A percentile compares a stretch with the other conserved stretches of the same genome.
phyloP scores from a whole-genome alignment of 2,797 vertebrate species.

The Allobates femoralis region DNA sequence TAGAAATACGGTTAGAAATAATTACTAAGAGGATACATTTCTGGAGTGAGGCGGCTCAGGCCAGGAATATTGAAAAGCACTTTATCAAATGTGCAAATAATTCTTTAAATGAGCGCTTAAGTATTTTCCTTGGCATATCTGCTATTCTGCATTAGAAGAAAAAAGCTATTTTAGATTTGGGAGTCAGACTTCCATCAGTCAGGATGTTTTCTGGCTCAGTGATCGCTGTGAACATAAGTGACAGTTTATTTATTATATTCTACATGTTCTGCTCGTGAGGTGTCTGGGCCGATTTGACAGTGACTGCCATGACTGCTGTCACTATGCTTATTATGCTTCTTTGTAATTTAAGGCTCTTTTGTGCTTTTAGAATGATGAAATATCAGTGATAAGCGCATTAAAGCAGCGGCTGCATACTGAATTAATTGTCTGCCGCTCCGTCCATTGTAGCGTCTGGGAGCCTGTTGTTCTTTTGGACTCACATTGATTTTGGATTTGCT shows the following conservation, averaged over 20 bases:
- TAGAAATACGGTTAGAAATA: conserved; percentile 31
- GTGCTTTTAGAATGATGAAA: conserved; percentile 57
- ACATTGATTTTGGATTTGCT: conserved; percentile 62
- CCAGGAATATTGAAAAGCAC: conserved; percentile 45
- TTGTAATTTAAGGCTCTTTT: conserved; percentile 55
- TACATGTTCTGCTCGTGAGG: conserved; percentile 50
- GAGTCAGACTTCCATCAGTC: conserved; percentile 57
- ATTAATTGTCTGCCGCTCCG: conserved; percentile 56
- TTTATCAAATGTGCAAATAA: conserved; percentile 57
- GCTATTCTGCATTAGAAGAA: conserved; percentile 55
- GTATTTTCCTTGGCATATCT: conserved; percentile 48
- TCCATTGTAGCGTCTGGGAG: conserved; percentile 37
- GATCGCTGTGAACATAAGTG: conserved; percentile 56
- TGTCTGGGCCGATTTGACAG: conserved; percentile 51
- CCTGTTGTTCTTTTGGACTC: conserved; percentile 56
- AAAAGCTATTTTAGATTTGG: conserved; percentile 50
- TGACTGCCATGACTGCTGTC: conserved; percentile 53
- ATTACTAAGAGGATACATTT: conserved; percentile 32
- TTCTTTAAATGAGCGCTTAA: conserved; percentile 45
- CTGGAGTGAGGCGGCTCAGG: background rate
- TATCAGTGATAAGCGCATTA: conserved; percentile 52
- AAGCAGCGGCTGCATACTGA: conserved; percentile 39
- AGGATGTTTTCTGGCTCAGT: conserved; percentile 58
- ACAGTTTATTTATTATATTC: conserved; percentile 63
- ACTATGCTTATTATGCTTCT: conserved; percentile 54